phyloP scores from a whole-genome alignment of 2,113 vertebrate species.

The Myrmecophaga tridactyla region DNA sequence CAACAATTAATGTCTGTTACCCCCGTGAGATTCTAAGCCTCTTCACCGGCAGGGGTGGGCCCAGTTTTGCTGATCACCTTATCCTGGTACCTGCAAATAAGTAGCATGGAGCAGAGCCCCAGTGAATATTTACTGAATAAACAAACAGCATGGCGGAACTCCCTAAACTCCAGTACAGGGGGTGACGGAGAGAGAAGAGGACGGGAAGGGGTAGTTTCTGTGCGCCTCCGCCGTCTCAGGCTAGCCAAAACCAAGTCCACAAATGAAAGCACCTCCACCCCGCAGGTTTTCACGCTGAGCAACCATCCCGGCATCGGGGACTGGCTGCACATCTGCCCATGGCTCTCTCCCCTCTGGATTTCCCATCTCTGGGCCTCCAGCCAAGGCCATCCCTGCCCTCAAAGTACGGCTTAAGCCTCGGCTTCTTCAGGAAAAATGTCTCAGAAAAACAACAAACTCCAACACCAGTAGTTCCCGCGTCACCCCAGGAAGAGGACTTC shows the following conservation, averaged over 20 bases:
- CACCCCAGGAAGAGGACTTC: not conserved
- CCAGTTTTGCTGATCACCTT: not conserved
- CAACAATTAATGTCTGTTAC: not conserved
- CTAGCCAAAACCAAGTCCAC: not conserved
- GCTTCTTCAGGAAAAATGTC: not conserved
- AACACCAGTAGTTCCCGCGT: accelerated
- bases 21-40: not conserved
- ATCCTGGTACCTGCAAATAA: not conserved
- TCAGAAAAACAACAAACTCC: not conserved
- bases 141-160: accelerated
- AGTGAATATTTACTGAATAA: not conserved
- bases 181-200: not conserved
- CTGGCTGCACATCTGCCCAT: accelerated
- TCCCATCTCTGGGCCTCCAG: not conserved
- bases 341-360: not conserved
- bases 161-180: accelerated
- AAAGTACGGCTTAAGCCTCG: not conserved
- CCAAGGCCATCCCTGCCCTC: not conserved
- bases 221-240: not conserved
- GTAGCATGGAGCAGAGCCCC: not conserved
- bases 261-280: not conserved
- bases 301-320: accelerated
- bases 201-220: not conserved
- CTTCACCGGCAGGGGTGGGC: not conserved
- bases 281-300: not conserved